These are phyloP conservation scores for Calvadosia cruxmelitensis DNA, from an alignment of 30 jellyfish, hydroid and myxozoan species.

Conservation along the genomic window DNA sequence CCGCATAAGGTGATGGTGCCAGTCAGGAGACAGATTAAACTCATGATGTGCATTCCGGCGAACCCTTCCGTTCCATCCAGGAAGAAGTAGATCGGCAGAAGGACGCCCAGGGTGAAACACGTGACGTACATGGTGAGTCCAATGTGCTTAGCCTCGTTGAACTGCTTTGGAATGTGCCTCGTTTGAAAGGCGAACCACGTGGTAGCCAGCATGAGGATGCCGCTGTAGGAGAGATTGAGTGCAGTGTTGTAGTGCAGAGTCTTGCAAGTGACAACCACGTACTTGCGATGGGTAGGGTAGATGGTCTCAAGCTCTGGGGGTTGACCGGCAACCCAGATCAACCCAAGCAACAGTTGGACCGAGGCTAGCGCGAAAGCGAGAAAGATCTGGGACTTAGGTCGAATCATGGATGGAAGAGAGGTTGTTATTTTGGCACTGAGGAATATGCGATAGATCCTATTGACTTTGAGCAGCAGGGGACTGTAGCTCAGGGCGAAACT, in stretches of 20 bases:
- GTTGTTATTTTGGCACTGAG: slow-evolving; percentile 53
- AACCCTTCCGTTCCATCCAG: slow-evolving; percentile 34
- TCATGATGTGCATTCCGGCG: slow-evolving; percentile 25
- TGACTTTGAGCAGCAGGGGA: slow-evolving; percentile 55
- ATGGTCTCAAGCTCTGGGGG: slow-evolving; percentile 36
- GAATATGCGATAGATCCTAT: slow-evolving; percentile 70
- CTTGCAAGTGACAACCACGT: slow-evolving; percentile 36
- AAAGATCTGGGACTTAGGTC: slow-evolving; percentile 59
- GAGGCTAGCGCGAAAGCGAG: slow-evolving; percentile 42
- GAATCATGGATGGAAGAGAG: slow-evolving; percentile 50
- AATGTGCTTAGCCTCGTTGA: slow-evolving; percentile 84
- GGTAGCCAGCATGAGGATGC: slow-evolving; percentile 44
- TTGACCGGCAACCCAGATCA: slow-evolving; percentile 45
- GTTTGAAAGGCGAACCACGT: slow-evolving; percentile 92
- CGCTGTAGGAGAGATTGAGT: slow-evolving; percentile 49
- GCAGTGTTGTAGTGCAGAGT: background rate
- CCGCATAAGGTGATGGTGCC: slow-evolving; percentile 66
- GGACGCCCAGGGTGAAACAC: slow-evolving; percentile 51
- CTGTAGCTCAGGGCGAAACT: slow-evolving; percentile 58
- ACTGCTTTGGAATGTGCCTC: slow-evolving; percentile 78
- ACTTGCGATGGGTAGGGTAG: slow-evolving; percentile 47
- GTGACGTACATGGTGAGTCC: slow-evolving; percentile 80
- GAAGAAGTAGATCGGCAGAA: slow-evolving; percentile 38
- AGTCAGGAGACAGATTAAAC: slow-evolving; percentile 39
- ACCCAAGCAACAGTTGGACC: slow-evolving; percentile 38